Conservation (phyloP, 2,888 invertebrate genomes). For the Miltochrista miniata region DNA sequence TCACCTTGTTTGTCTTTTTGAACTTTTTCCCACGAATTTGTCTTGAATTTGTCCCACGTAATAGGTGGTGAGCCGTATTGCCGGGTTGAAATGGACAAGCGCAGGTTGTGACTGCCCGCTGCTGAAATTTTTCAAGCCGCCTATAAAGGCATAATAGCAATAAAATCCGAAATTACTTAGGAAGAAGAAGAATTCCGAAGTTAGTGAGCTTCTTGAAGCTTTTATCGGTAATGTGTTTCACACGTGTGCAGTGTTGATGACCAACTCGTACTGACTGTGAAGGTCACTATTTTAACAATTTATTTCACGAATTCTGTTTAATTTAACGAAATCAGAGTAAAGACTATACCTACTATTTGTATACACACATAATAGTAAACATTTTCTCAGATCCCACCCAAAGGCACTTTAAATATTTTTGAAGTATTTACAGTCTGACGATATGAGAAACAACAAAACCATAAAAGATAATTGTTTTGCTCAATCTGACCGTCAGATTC, state of each 20-base stretch:
- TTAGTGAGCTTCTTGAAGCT: background rate
- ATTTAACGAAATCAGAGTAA: constrained; percentile 8
- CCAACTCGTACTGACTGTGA: background rate
- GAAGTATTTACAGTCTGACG: background rate
- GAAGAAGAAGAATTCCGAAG: too few species aligned
- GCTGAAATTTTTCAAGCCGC: too few species aligned
- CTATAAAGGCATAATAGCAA: too few species aligned
- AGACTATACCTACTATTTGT: constrained; percentile 3
- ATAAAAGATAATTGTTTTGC: background rate
- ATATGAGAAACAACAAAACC: background rate
- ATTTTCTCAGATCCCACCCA: constrained; percentile 2
- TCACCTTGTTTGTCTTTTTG: too few species aligned
- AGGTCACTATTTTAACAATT: background rate
- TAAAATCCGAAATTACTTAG: too few species aligned
- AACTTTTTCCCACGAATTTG: too few species aligned
- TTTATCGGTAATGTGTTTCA: background rate
- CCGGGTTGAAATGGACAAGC: too few species aligned
- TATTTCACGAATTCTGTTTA: constrained; percentile 2
- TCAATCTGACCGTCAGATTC: background rate
- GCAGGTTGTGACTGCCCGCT: too few species aligned
- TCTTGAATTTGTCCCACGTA: too few species aligned
- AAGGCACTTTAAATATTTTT: background rate
- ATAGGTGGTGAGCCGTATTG: too few species aligned
- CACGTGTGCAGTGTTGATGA: background rate
- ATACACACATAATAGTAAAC: constrained; percentile 8